Evolutionary conservation across 2,888 invertebrate species (phyloP), one percentile per base, ranked within the genome.

Genomic region (Lordiphosa andalusiaca): DNA sequence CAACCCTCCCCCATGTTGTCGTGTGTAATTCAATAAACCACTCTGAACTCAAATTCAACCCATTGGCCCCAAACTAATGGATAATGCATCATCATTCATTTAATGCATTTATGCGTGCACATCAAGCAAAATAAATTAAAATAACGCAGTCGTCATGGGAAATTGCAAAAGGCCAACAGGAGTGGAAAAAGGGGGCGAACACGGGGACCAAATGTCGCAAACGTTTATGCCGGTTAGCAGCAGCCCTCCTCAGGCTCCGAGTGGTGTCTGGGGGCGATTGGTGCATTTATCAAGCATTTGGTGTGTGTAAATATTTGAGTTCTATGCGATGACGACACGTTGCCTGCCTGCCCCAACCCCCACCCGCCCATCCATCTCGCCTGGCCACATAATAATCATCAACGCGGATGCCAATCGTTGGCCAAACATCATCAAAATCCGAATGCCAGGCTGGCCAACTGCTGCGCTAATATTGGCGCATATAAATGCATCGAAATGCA

Each of bases 371-470:
- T 74, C 61, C 30, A 7, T 9, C 25, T 12, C 25, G 16, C 5
- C 21, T 4, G 4, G 10, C 19, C 44, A 44, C 44, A 44, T 44
- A 44, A 44, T 44, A 33, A 44, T 33, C 44, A 44, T 44, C 44
- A 44, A 33, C 30, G 44, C 44, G 44, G 16, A 44, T 44, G 44
- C 65, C 71, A 73, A 74, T 71, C 67, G 52, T 64, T 83, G 74
- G 68, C 72, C 74, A 83, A 80, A 83, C 77, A 83, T 80, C 83
- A 78, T 82, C 78, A 82, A 80, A 78, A 80, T 69, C 80, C 52
- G 57, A 51, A 52, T 46, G 53, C 59, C 21, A 41, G 53, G 55
- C 37, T 40, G 40, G 52, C 47, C 62, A 62, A 69, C 52, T 64
- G 61, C 64, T 66, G 56, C 63, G 77, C 80, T 58, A 83, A 80